Conservation (phyloP, 2,888 invertebrate genomes). For the Acleris holmiana region DNA sequence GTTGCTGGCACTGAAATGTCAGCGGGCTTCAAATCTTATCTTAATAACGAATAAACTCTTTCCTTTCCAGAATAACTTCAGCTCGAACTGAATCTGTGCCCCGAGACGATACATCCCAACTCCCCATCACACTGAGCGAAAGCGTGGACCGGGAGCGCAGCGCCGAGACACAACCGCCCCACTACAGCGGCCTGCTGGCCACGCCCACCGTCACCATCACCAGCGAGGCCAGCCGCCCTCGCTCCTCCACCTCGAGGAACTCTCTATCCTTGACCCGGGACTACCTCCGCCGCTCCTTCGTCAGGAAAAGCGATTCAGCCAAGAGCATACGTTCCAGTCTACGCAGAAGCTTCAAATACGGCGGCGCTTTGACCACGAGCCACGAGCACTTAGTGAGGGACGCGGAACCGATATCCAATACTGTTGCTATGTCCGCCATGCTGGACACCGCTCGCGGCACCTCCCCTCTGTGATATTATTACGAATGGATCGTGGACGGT, state of each 20-base stretch:
- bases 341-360: slow-evolving; percentile 71
- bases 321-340: slow-evolving; percentile 75
- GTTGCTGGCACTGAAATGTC: too few species aligned
- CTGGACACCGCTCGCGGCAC: slow-evolving; percentile 60
- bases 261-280: slow-evolving; percentile 69
- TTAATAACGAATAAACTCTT: too few species aligned
- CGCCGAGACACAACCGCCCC: slow-evolving; percentile 52
- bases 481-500: neutral
- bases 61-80: slow-evolving; percentile 64
- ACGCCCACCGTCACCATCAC: slow-evolving; percentile 62
- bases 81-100: slow-evolving; percentile 54
- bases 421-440: slow-evolving; percentile 77
- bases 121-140: slow-evolving; percentile 75
- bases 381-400: slow-evolving; percentile 85
- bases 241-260: slow-evolving; percentile 59
- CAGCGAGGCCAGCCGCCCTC: slow-evolving; percentile 57
- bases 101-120: slow-evolving; percentile 62
- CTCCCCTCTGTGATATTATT: slow-evolving; percentile 71
- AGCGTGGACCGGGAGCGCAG: slow-evolving; percentile 61
- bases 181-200: slow-evolving; percentile 53
- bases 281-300: slow-evolving; percentile 69
- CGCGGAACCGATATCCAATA: slow-evolving; percentile 84
- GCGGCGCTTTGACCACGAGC: slow-evolving; percentile 75
- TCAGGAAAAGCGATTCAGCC: slow-evolving; percentile 72
- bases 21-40: too few species aligned